These are phyloP conservation scores for Dendrocincla tyrannina DNA, from an alignment of 2,797 vertebrate species.

Conservation along the genomic window DNA sequence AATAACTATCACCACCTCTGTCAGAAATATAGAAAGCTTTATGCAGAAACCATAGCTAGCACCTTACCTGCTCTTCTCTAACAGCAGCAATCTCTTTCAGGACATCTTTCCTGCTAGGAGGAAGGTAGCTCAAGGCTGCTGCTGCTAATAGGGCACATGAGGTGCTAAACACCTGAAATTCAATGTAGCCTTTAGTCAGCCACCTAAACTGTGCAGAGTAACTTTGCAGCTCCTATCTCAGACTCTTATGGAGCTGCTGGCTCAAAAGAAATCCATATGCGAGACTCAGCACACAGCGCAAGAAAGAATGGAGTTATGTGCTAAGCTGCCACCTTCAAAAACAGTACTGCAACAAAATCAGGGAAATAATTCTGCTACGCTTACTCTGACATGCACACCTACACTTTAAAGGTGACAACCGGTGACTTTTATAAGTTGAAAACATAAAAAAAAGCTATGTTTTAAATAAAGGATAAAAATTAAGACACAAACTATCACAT, in stretches of 20 bases:
- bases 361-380: neutral
- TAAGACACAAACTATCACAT: neutral
- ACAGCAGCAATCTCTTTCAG: neutral
- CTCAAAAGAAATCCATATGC: neutral
- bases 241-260: neutral
- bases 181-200: neutral
- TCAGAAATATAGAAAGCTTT: neutral
- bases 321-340: neutral
- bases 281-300: neutral
- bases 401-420: neutral
- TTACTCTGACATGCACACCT: neutral
- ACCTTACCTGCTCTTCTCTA: neutral
- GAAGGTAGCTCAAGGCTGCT: neutral
- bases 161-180: neutral
- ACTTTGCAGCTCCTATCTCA: neutral
- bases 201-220: rapidly evolving
- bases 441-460: neutral
- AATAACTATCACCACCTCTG: neutral
- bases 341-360: neutral
- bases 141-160: neutral
- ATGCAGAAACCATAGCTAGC: rapidly evolving
- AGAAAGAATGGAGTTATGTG: neutral
- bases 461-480: neutral
- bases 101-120: neutral
- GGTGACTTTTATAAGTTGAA: neutral